Evolutionary conservation across 23 tunicate species (phyloP).

Genomic region (Phallusia fumigata): DNA sequence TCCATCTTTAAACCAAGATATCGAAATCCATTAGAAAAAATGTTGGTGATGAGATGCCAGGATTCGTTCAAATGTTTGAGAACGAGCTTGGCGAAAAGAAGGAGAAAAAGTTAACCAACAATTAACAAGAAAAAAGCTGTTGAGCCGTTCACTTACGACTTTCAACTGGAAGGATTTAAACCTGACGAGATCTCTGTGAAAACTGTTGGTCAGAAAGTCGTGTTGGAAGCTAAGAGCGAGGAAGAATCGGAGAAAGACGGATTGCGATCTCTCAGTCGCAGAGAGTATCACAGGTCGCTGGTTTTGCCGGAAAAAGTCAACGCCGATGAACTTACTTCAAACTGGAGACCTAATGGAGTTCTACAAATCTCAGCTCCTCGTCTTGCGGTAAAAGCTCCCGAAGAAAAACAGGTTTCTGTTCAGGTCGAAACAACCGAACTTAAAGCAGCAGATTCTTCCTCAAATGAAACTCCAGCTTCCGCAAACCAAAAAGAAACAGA

Average conservation of each 20-base stretch:
- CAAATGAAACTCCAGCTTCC: no score
- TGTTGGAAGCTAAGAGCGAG: slow-evolving; percentile 39
- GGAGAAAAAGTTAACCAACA: not conserved
- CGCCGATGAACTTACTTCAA: slow-evolving; percentile 48
- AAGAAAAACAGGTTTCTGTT: not conserved
- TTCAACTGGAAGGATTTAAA: slow-evolving; percentile 25
- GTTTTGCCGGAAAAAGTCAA: slow-evolving; percentile 47
- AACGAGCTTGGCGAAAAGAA: not conserved
- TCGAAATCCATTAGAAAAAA: not conserved
- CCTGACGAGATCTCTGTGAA: slow-evolving; percentile 38
- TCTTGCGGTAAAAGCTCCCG: not conserved
- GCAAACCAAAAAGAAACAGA: no score
- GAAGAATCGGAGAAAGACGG: slow-evolving; percentile 30
- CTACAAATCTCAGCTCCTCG: slow-evolving; percentile 58
- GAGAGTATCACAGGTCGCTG: slow-evolving; percentile 48
- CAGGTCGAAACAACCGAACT: not conserved
- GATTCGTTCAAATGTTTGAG: not conserved
- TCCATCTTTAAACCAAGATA: not conserved
- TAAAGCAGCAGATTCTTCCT: not conserved
- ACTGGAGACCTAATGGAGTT: slow-evolving; percentile 24
- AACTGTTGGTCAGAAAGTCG: slow-evolving; percentile 44
- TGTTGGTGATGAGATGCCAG: not conserved
- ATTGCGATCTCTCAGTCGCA: slow-evolving; percentile 21
- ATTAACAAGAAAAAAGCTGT: not conserved
- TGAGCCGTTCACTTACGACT: slow-evolving; percentile 20